Conservation (phyloP, 2,113 vertebrate species). For the Sigmodon hispidus region DNA sequence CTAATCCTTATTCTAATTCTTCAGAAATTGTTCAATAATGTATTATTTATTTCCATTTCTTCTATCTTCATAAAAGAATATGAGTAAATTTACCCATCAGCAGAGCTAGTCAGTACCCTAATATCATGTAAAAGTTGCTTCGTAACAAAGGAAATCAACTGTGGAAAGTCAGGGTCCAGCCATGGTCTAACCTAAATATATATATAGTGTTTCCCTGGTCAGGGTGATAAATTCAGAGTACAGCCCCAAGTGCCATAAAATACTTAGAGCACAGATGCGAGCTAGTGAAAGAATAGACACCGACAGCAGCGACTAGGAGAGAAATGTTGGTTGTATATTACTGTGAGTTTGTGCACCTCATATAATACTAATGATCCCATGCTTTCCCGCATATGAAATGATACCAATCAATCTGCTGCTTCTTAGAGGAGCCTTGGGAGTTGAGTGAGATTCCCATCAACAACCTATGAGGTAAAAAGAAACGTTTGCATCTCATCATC, state of each 20-base stretch:
- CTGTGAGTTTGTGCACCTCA: background rate
- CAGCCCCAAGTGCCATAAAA: background rate
- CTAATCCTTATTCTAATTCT: background rate
- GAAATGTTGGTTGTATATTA: background rate
- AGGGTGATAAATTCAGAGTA: background rate
- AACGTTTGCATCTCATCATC: slow-evolving; percentile 67
- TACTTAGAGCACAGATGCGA: background rate
- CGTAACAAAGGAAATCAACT: background rate
- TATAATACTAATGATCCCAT: background rate
- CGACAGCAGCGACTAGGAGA: background rate
- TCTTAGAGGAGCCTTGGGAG: background rate
- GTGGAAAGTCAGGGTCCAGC: background rate
- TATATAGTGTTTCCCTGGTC: background rate
- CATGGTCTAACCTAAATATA: background rate
- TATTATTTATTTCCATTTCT: background rate
- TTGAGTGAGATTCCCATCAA: slow-evolving; percentile 20
- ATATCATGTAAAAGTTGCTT: background rate
- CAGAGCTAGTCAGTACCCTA: background rate
- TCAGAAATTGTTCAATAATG: background rate
- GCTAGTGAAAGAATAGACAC: background rate
- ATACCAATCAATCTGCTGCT: background rate
- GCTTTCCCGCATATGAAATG: background rate
- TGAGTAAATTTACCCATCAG: background rate
- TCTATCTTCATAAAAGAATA: background rate
- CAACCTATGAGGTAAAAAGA: slow-evolving; percentile 33